A percentile compares a stretch with the other conserved stretches of the same genome.
phyloP scores from a whole-genome alignment of 2,888 invertebrate species.

The Conus canariensis region DNA sequence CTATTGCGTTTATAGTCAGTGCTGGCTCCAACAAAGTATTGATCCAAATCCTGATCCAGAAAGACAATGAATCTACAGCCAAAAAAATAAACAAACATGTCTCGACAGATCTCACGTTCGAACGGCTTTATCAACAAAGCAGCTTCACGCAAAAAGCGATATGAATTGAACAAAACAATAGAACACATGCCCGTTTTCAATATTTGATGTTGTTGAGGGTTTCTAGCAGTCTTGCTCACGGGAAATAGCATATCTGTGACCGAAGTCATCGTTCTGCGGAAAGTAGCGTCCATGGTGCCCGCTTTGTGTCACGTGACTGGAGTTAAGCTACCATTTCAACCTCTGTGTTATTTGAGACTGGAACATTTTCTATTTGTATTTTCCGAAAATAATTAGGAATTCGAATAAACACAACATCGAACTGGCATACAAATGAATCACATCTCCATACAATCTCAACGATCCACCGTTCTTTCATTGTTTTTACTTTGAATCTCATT shows the following conservation, averaged over 20 bases:
- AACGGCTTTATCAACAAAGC: background rate
- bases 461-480: too few relatives aligned
- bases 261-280: constrained; percentile 72
- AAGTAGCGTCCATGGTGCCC: constrained; percentile 64
- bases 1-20: too few relatives aligned
- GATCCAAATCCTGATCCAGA: too few relatives aligned
- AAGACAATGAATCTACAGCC: too few relatives aligned
- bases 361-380: too few relatives aligned
- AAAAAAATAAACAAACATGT: constrained; percentile 13
- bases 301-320: constrained; percentile 36
- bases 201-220: constrained; percentile 71
- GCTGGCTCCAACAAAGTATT: too few relatives aligned
- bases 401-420: too few relatives aligned
- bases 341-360: background rate
- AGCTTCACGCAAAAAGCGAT: background rate
- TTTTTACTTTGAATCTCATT: background rate
- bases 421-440: too few relatives aligned
- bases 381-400: too few relatives aligned
- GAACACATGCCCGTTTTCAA: constrained; percentile 63
- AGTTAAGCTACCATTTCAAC: constrained; percentile 12
- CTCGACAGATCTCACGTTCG: background rate
- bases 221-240: constrained; percentile 64
- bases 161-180: background rate
- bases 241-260: constrained; percentile 75
- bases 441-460: too few relatives aligned